These are phyloP conservation scores for Cepaea hortensis DNA, from an alignment of 2,888 invertebrate species.

Conservation along the genomic window DNA sequence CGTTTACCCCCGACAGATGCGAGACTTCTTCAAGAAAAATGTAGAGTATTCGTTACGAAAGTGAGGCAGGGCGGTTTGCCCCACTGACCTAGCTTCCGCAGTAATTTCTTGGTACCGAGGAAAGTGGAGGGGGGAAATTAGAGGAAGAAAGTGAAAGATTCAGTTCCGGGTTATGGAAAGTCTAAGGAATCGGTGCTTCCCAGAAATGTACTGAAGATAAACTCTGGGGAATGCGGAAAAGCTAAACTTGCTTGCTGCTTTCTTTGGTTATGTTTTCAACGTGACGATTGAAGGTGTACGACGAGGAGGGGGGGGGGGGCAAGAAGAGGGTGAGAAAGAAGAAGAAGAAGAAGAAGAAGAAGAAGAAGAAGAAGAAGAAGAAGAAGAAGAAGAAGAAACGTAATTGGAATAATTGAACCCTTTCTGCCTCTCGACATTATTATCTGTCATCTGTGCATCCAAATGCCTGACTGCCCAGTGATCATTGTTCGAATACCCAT, in stretches of 20 bases:
- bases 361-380: too few relatives aligned
- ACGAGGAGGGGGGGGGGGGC: too few relatives aligned
- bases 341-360: not conserved
- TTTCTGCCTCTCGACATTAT: not conserved
- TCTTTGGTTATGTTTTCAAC: not conserved
- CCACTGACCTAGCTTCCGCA: constrained; percentile 21
- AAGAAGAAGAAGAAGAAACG: too few relatives aligned
- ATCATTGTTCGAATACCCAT: too few relatives aligned
- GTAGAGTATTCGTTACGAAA: not conserved
- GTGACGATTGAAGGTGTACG: not conserved
- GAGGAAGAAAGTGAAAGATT: not conserved
- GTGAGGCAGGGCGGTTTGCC: not conserved
- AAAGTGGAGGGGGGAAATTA: too few relatives aligned
- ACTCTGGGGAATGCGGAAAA: not conserved
- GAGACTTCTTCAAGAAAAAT: not conserved
- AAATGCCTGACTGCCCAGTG: too few relatives aligned
- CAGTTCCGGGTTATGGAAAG: constrained; percentile 15
- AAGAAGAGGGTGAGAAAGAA: not conserved
- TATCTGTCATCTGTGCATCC: not conserved
- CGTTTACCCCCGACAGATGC: not conserved
- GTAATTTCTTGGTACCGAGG: not conserved
- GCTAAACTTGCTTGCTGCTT: not conserved
- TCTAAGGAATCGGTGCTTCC: not conserved
- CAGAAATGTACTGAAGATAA: not conserved
- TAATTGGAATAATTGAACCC: not conserved